Evolutionary conservation across 2,797 vertebrate species (phyloP), one percentile per base, ranked within the genome.

Genomic region (Tadarida brasiliensis): DNA sequence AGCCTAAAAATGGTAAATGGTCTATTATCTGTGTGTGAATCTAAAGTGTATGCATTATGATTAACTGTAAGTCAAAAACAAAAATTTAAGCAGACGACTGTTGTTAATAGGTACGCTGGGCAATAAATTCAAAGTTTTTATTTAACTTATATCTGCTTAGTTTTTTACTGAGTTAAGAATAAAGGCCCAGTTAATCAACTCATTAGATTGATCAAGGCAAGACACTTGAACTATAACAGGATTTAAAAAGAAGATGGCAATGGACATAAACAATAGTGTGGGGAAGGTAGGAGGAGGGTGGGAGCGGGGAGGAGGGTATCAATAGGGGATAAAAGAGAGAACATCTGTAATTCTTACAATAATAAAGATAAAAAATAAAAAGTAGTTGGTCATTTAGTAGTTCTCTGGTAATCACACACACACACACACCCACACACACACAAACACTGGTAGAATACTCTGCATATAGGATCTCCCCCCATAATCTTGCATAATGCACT

Each of bases 61-160:
- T 76, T 87, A 86, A 68, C 28, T 89, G 6, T 70, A 92, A 97
- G 54, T 91, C 61, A 92, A 94, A 95, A 93, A 89, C 33, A 95
- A 84, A 97, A 78, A 94, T 39, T 82, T 68, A 93, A 74, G 57
- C 63, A 92, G 67, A 78, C 22, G 17, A 96, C 28, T 91, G 44
- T 95, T 94, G 59, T 87, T 96, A 95, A 87, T 22, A 95, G 54
- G 95, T 96, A 97, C 81, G 97, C 92, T 93, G 97, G 98, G 98
- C 96, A 97, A 97, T 96, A 98, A 51, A 98, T 96, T 97, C 97
- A 97, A 98, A 98, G 95, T 97, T 98, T 98, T 98, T 98, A 98
- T 98, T 98, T 98, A 98, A 98, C 93, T 97, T 98, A 96, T n/a
- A 97, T 98, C 96, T 97, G 92, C 97, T 98, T 97, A 94, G 94